A percentile compares a stretch with the other conserved stretches of the same genome.
Conservation (phyloP, 2,113 vertebrate species). For the Origma solitaria region DNA sequence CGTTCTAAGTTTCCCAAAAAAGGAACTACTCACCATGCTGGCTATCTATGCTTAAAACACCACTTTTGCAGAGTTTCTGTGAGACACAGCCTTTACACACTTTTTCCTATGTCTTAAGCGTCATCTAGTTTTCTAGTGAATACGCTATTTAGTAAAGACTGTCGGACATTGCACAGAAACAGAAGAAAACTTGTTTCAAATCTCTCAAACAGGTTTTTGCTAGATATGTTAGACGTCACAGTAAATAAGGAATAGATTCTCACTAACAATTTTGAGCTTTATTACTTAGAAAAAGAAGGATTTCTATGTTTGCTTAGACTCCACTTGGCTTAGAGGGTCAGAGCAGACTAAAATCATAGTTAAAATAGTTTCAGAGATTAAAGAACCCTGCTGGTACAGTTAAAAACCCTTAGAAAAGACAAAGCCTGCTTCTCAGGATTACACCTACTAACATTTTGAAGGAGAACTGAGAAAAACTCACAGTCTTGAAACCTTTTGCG, state of each 20-base stretch:
- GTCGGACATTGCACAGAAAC: background rate
- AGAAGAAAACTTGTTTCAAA: background rate
- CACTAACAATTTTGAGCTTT: background rate
- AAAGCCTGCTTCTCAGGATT: background rate
- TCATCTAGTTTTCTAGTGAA: background rate
- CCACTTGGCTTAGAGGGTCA: background rate
- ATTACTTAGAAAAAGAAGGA: background rate
- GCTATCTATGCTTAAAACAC: slow-evolving; percentile 18
- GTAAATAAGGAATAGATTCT: background rate
- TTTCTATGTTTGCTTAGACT: background rate
- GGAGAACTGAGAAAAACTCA: background rate
- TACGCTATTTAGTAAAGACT: background rate
- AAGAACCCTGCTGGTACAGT: background rate
- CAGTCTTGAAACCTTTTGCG: background rate
- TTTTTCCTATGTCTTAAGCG: background rate
- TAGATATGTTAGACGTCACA: background rate
- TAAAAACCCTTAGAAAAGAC: background rate
- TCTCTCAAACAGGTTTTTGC: background rate
- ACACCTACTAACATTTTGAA: background rate
- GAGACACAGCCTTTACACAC: background rate
- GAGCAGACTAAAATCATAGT: background rate
- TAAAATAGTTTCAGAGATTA: background rate
- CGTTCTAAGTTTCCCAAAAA: slow-evolving; percentile 48
- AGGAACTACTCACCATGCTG: slow-evolving; percentile 44
- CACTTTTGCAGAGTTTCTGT: background rate